Evolutionary conservation across 2,888 invertebrate species (phyloP).

Genomic region (Trichogramma dendrolimi): DNA sequence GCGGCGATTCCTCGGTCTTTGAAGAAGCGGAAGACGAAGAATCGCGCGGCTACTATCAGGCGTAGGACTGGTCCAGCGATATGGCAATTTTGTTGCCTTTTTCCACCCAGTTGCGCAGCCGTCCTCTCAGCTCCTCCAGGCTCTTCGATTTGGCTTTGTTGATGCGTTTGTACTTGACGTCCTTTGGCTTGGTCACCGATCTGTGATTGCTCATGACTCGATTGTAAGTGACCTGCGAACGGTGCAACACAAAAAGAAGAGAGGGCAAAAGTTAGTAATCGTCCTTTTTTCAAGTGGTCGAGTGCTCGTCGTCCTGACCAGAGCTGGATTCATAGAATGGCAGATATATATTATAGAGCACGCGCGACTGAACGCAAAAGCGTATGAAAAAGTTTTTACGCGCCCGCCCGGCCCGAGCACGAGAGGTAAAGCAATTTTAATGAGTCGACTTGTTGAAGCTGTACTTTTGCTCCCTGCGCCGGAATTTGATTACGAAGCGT

Average conservation of each 20-base stretch:
- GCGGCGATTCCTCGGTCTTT: slow-evolving; percentile 8
- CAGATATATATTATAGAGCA: too few relatives aligned
- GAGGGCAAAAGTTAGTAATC: background rate
- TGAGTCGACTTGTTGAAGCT: too few relatives aligned
- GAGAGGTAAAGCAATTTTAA: too few relatives aligned
- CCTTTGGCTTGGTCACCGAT: slow-evolving; percentile 85
- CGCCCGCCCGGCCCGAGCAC: too few relatives aligned
- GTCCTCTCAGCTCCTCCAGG: slow-evolving; percentile 75
- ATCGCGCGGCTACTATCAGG: slow-evolving; percentile 13
- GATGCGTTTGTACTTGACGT: slow-evolving; percentile 85
- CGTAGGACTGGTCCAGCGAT: slow-evolving; percentile 61
- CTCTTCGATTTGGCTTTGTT: slow-evolving; percentile 88
- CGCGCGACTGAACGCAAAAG: background rate
- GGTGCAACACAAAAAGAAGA: slow-evolving; percentile 1
- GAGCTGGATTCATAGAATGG: too few relatives aligned
- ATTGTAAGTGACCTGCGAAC: slow-evolving; percentile 66
- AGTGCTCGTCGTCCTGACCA: background rate
- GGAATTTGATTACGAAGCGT: too few relatives aligned
- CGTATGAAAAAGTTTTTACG: background rate
- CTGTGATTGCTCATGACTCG: slow-evolving; percentile 87
- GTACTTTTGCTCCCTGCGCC: too few relatives aligned
- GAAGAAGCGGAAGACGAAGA: background rate
- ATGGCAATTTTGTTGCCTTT: slow-evolving; percentile 68
- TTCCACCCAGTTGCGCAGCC: slow-evolving; percentile 81
- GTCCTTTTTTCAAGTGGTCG: background rate